Base-by-base conservation (phyloP, 2,797 vertebrate species). In the Schizothorax lantsangensis region DNA sequence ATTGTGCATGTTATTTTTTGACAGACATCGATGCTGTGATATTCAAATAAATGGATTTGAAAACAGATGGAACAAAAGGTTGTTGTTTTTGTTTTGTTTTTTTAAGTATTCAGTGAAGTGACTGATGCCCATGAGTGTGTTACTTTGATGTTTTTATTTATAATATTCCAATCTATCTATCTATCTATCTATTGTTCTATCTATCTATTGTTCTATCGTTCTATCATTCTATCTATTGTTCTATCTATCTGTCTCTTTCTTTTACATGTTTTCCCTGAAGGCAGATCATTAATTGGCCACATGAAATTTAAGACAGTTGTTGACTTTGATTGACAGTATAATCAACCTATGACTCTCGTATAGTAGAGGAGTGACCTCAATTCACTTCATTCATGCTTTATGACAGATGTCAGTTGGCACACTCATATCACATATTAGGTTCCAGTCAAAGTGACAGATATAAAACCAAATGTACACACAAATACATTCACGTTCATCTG, bases 401-500 rank as follows among this genome's bases (percentile, higher is more conserved):
- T 69, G 72, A 57, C 47, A 86, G 72, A 78, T 78, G 75, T 87
- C 75, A 69, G 57, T 84, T 26, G 54, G 8, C 40, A 64, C 21
- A 62, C 30, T 79, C 17, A 2, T 75, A 17, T 74, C 36, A 45
- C 57, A 64, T 49, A 62, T 68, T 54, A 52, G 66, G 45, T 69
- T 81, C 17, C 33, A 17, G 19, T 72, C 71, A 84, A 87, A 45
- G 45, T 78, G 66, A 72, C 80, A 43, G 21, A 40, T n/a, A 21
- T 36, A 79, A 78, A 74, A 21, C 8, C 33, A 33, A 38, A 74
- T 15, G 57, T 23, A 45, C n/a, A 80, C 26, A 33, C 15, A 74
- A 57, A 74, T 9, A 47, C 17, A 74, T 72, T 33, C 26, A 30
- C 43, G 43, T n/a, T 62, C 12, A 84, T 5, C 21, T 38, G 9